A percentile compares a stretch with the other conserved stretches of the same genome.
phyloP scores from a whole-genome alignment of 2,888 invertebrate genomes.

The Uloborus plumipes region DNA sequence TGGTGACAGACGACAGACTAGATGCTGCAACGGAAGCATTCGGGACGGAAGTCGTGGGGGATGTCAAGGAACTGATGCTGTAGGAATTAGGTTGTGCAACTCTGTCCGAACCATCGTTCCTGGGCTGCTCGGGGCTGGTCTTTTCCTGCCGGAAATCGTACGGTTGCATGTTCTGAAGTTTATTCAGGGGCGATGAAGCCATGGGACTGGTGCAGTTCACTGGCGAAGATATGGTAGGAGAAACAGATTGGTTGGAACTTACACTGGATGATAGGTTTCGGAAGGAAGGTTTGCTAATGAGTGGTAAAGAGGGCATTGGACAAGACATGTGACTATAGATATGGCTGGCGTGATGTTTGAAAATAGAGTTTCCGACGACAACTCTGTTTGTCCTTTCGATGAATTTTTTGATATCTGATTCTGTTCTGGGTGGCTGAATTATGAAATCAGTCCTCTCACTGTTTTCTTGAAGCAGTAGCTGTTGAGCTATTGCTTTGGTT shows the following conservation, averaged over 20 bases:
- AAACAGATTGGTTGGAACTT: slow-evolving; percentile 53
- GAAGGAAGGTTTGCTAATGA: slow-evolving; percentile 27
- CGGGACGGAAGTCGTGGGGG: slow-evolving; percentile 67
- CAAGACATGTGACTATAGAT: slow-evolving; percentile 37
- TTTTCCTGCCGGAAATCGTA: slow-evolving; percentile 85
- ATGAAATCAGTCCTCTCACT: slow-evolving; percentile 66
- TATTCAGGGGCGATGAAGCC: slow-evolving; percentile 84
- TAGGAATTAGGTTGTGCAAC: slow-evolving; percentile 10
- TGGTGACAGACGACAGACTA: slow-evolving; percentile 66
- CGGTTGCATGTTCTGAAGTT: slow-evolving; percentile 94
- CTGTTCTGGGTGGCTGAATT: slow-evolving; percentile 69
- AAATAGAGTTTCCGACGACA: slow-evolving; percentile 42
- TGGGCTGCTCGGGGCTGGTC: slow-evolving; percentile 45
- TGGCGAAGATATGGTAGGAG: slow-evolving; percentile 56
- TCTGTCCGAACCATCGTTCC: slow-evolving; percentile 25
- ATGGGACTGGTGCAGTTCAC: slow-evolving; percentile 73
- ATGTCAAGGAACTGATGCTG: slow-evolving; percentile 52
- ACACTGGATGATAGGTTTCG: slow-evolving; percentile 60
- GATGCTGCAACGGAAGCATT: slow-evolving; percentile 67
- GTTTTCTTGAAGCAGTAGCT: slow-evolving; percentile 72
- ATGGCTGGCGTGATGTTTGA: slow-evolving; percentile 53
- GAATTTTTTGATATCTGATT: slow-evolving; percentile 75
- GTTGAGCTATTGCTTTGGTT: slow-evolving; percentile 85
- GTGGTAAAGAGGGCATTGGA: slow-evolving; percentile 23
- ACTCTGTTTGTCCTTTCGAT: slow-evolving; percentile 74